Percentiles rank a stretch among this genome's conserved stretches.
Evolutionary conservation across 2,797 vertebrate genomes (phyloP).

Genomic region (Periparus ater): DNA sequence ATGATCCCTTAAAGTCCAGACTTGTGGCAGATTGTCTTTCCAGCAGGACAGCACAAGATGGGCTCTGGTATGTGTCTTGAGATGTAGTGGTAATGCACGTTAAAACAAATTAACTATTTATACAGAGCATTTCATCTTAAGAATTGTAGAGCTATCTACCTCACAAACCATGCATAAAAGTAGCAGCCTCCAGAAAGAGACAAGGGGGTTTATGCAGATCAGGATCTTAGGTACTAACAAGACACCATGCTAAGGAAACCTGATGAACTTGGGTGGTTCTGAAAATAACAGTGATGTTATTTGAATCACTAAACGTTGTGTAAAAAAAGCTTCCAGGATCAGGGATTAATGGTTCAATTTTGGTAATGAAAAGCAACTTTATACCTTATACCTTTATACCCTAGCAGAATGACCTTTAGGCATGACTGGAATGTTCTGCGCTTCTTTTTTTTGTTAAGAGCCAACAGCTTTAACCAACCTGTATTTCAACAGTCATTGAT

Average conservation of each 20-base stretch:
- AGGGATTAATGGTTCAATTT: neutral
- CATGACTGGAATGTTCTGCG: neutral
- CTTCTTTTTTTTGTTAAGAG: neutral
- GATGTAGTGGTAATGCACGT: neutral
- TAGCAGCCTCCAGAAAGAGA: neutral
- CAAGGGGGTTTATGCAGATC: neutral
- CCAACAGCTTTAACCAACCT: neutral
- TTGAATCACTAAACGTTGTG: neutral
- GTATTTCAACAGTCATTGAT: neutral
- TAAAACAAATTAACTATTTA: slow-evolving; percentile 60
- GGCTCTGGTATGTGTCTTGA: slow-evolving; percentile 35
- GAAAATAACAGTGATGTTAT: neutral
- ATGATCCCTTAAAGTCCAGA: slow-evolving; percentile 66
- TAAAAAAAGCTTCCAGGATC: neutral
- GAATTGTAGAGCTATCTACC: neutral
- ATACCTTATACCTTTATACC: neutral
- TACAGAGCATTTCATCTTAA: neutral
- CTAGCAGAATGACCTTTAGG: neutral
- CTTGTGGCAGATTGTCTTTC: slow-evolving; percentile 71
- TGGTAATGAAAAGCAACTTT: neutral
- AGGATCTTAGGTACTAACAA: neutral
- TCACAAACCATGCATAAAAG: neutral
- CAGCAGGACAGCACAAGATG: slow-evolving; percentile 67
- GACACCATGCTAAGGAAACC: neutral
- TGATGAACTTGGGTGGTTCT: neutral